phyloP scores from a whole-genome alignment of 2,797 vertebrate genomes.

The Galaxias olidus region DNA sequence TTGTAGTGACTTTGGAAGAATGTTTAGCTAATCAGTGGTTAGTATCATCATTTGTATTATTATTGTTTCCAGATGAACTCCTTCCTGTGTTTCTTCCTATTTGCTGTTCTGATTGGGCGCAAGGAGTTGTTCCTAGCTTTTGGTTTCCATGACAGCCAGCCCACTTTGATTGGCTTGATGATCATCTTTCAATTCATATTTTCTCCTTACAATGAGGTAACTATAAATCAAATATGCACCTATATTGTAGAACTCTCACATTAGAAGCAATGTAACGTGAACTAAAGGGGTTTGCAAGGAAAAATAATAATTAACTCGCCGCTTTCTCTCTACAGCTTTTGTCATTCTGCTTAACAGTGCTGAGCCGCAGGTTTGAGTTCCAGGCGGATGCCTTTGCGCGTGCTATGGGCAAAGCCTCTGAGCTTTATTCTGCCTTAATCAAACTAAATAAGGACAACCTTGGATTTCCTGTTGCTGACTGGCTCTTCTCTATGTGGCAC shows the following conservation, averaged over 20 bases:
- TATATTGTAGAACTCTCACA: not conserved
- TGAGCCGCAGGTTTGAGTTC: conserved; percentile 97
- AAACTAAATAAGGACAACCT: conserved; percentile 99
- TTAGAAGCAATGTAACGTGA: too few relatives aligned
- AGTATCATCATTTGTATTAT: too few relatives aligned
- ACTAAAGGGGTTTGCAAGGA: not conserved
- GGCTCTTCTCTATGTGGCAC: conserved; percentile 99
- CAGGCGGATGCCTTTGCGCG: conserved; percentile 97
- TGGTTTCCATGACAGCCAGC: conserved; percentile 91
- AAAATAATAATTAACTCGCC: too few relatives aligned
- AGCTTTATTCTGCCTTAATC: conserved; percentile 96
- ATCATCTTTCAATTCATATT: conserved; percentile 99
- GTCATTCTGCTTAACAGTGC: conserved; percentile 96
- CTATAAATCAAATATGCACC: too few relatives aligned
- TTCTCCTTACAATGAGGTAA: conserved; percentile 98
- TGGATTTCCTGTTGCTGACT: conserved; percentile 97
- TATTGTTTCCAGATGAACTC: conserved; percentile 92
- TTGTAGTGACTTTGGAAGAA: too few relatives aligned
- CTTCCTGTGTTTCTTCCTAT: conserved; percentile 96
- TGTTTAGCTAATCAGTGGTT: too few relatives aligned
- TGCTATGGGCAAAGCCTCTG: conserved; percentile 88
- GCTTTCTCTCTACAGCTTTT: conserved; percentile 78
- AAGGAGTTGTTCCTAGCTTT: conserved; percentile 96
- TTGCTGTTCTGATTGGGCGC: conserved; percentile 91
- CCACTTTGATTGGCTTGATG: conserved; percentile 95